Evolutionary conservation across 2,888 invertebrate species (phyloP).

Genomic region (Arrhopalites spinosus): DNA sequence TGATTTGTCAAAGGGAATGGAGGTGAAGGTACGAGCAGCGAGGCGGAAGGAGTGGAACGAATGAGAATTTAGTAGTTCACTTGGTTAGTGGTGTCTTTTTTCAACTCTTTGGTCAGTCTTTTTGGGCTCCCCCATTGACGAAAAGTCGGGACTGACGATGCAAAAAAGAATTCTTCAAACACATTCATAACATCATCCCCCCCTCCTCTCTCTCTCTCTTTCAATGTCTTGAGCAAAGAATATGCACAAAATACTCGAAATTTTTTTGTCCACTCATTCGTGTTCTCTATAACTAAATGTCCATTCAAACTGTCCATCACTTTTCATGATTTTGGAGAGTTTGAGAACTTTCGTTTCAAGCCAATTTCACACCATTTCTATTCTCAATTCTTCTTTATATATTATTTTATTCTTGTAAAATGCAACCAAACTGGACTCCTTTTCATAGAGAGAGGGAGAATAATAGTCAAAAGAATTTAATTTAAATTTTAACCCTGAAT

Average conservation of each 20-base stretch:
- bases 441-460: too few species aligned
- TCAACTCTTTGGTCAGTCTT: background rate
- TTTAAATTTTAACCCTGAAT: too few species aligned
- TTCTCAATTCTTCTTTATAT: background rate
- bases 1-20: constrained; percentile 8
- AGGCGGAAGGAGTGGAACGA: constrained; percentile 21
- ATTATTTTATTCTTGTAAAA: too few species aligned
- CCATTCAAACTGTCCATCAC: constrained; percentile 20
- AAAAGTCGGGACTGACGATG: constrained; percentile 9
- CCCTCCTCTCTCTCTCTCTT: too few species aligned
- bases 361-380: constrained; percentile 20
- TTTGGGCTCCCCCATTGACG: background rate
- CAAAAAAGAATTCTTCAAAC: background rate
- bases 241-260: background rate
- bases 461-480: too few species aligned
- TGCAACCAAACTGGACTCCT: background rate
- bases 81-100: constrained; percentile 28
- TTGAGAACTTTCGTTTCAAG: constrained; percentile 22
- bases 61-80: constrained; percentile 30
- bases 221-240: background rate
- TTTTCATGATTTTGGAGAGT: constrained; percentile 13
- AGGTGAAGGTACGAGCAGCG: constrained; percentile 10
- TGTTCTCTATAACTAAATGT: background rate
- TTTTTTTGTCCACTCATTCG: constrained; percentile 19
- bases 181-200: too few species aligned